A percentile compares a stretch with the other conserved stretches of the same genome.
Evolutionary conservation across 2,797 vertebrate species (phyloP).

Genomic region (Gallinago stenura): DNA sequence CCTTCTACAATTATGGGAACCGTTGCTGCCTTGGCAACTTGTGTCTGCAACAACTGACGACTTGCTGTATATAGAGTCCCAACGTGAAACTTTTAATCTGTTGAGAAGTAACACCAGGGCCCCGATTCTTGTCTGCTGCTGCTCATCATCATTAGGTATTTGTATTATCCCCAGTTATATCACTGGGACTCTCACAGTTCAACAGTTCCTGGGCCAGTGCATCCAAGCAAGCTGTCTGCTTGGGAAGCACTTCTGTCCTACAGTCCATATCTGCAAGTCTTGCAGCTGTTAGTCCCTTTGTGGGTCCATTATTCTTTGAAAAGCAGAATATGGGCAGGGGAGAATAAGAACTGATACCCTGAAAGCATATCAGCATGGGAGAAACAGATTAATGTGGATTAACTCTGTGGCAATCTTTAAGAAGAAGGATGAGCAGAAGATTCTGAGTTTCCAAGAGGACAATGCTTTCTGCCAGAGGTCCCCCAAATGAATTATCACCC

Average conservation of each 20-base stretch:
- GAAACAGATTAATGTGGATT: constrained; percentile 31
- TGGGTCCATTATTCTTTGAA: neutral
- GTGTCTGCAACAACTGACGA: neutral
- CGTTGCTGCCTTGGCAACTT: neutral
- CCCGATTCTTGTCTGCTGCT: neutral
- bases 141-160: neutral
- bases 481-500: neutral
- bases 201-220: fast-evolving
- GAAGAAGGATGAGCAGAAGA: neutral
- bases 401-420: neutral
- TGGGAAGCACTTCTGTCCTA: neutral
- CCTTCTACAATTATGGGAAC: neutral
- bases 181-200: fast-evolving
- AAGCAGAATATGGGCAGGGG: neutral
- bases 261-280: neutral
- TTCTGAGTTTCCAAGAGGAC: neutral
- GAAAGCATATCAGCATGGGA: neutral
- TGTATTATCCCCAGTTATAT: neutral
- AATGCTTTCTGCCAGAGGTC: neutral
- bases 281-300: neutral
- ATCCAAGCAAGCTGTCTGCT: neutral
- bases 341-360: neutral
- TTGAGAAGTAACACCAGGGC: neutral
- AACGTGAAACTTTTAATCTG: neutral
- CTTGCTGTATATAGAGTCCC: neutral